Conservation (phyloP, 2,888 invertebrate species). For the Agrochola circellaris region DNA sequence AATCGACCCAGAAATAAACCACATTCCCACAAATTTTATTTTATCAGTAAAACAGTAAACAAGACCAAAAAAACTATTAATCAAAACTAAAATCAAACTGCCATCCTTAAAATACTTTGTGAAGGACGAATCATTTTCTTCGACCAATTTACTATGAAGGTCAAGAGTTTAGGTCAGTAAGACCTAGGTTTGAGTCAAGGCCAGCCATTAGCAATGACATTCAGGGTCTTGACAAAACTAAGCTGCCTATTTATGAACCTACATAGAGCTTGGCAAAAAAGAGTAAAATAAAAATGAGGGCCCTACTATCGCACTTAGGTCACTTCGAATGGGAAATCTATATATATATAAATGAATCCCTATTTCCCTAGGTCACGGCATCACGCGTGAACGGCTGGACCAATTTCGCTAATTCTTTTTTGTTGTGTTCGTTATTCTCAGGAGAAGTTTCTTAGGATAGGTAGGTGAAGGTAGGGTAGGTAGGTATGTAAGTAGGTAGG, state of each 20-base stretch:
- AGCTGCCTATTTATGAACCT: not conserved
- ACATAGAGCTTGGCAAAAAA: not conserved
- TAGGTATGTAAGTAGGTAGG: too few species aligned
- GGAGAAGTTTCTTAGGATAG: too few species aligned
- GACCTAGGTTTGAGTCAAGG: conserved; percentile 23
- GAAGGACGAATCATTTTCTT: conserved; percentile 29
- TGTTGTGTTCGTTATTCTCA: too few species aligned
- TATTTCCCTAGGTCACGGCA: too few species aligned
- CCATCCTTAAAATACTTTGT: not conserved
- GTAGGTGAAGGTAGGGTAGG: too few species aligned
- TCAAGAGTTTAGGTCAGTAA: conserved; percentile 18
- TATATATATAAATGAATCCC: too few species aligned
- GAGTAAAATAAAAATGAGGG: too few species aligned
- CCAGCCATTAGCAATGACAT: conserved; percentile 37
- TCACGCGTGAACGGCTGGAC: too few species aligned
- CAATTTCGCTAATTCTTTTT: too few species aligned
- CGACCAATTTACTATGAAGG: conserved; percentile 26
- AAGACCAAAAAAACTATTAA: not conserved
- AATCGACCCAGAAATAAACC: not conserved
- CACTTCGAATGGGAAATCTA: too few species aligned
- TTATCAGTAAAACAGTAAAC: not conserved
- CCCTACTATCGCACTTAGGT: too few species aligned
- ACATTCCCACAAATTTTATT: not conserved
- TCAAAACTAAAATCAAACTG: not conserved
- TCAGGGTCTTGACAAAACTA: conserved; percentile 25